phyloP scores from a whole-genome alignment of 2,888 invertebrate species.

The Heliconius ismenius region DNA sequence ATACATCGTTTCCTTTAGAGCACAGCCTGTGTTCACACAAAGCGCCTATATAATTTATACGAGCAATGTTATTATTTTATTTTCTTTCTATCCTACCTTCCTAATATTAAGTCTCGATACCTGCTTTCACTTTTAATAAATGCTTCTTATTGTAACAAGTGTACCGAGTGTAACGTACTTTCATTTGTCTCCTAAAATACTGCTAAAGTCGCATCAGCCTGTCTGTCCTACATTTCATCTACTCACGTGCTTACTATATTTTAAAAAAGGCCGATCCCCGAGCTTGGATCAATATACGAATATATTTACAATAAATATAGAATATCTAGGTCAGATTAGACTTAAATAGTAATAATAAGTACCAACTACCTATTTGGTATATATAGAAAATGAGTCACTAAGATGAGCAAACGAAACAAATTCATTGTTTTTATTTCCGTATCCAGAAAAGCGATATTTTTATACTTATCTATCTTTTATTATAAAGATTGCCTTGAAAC shows the following conservation, averaged over 20 bases:
- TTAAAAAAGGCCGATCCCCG: not conserved
- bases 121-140: too few species aligned
- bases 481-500: slow-evolving; percentile 28
- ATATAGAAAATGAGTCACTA: slow-evolving; percentile 2
- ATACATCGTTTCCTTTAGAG: too few species aligned
- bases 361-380: not conserved
- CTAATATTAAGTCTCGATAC: too few species aligned
- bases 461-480: slow-evolving; percentile 31
- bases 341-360: not conserved
- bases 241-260: not conserved
- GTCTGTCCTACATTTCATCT: not conserved
- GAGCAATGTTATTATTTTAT: too few species aligned
- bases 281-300: slow-evolving; percentile 1
- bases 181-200: too few species aligned
- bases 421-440: slow-evolving; percentile 16
- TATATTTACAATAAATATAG: slow-evolving; percentile 9
- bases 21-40: too few species aligned
- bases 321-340: slow-evolving; percentile 12
- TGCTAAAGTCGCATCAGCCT: too few species aligned
- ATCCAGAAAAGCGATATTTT: slow-evolving; percentile 22
- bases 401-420: slow-evolving; percentile 23
- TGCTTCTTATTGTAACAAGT: too few species aligned
- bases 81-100: too few species aligned
- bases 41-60: too few species aligned
- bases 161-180: too few species aligned